Evolutionary conservation across 2,888 invertebrate genomes (phyloP).

Genomic region (Kuschelorhynchus macadamiae): DNA sequence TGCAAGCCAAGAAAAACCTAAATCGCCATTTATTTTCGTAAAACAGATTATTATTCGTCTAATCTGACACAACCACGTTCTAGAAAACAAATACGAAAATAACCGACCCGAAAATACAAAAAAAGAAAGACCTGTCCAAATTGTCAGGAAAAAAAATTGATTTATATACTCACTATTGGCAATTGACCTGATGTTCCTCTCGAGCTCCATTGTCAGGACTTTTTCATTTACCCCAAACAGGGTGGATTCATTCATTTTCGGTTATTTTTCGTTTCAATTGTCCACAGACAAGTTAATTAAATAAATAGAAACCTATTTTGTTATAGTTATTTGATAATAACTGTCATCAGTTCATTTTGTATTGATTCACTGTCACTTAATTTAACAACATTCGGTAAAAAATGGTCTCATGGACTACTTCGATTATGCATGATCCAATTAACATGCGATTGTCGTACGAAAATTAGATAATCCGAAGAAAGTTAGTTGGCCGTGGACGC

Average conservation of each 20-base stretch:
- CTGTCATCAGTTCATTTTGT: no score
- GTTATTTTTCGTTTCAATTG: neutral
- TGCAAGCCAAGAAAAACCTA: no score
- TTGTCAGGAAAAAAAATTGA: neutral
- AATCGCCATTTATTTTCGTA: no score
- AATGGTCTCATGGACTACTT: no score
- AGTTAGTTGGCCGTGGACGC: slow-evolving; percentile 32
- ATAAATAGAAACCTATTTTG: neutral
- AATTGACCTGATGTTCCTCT: slow-evolving; percentile 42
- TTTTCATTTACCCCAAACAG: slow-evolving; percentile 28
- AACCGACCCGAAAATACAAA: neutral
- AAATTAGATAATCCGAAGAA: slow-evolving; percentile 29
- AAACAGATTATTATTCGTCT: no score
- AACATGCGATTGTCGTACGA: neutral
- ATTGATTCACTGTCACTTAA: no score
- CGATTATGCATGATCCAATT: slow-evolving; percentile 12
- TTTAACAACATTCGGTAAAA: neutral
- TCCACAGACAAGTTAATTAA: no score
- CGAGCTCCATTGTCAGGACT: slow-evolving; percentile 35
- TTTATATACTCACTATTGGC: slow-evolving; percentile 47
- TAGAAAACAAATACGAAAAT: no score
- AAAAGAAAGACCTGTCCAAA: slow-evolving; percentile 14
- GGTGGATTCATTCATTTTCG: slow-evolving; percentile 15
- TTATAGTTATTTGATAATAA: no score
- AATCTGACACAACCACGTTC: no score